Base-by-base conservation (phyloP, 2,113 vertebrate genomes). In the Rhinopomastus cyanomelas region DNA sequence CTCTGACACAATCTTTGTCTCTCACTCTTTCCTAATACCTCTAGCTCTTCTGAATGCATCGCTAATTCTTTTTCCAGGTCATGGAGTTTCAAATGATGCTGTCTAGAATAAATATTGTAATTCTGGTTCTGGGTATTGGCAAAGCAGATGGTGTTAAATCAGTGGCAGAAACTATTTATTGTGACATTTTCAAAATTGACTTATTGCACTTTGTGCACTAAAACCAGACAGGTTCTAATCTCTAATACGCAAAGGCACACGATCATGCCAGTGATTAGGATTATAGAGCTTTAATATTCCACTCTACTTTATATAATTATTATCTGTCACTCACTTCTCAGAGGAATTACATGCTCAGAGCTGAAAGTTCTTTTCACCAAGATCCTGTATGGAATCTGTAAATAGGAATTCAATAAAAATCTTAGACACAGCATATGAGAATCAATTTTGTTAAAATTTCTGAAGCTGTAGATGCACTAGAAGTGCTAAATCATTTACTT, bases 131-230 rank as follows among this genome's bases (percentile, higher is more conserved):
- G 77, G 88, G 93, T 97, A 97, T 97, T 97, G 89, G 60, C 90
- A 96, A 94, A 94, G 76, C 67, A 93, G 94, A 96, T 93, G 74
- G 62, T 92, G 92, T 90, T 95, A 96, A 97, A 96, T 96, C 93
- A 90, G 72, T 75, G 82, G 51, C 75, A 96, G 64, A 92, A 39
- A 73, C 93, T 29, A 95, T 87, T 95, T 96, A 75, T 85, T 88
- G 91, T 94, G 92, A 94, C 89, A 96, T 95, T 97, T 97, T 94
- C 90, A 93, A 92, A 96, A 90, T 51, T 88, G 83, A 97, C 96
- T 97, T 96, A 96, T 90, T 95, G 77, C 59, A 88, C 72, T 95
- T 86, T 88, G 94, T 96, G 80, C 67, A 93, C 94, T 96, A 90
- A 88, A 93, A 94, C 56, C 8, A 8, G 29, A 96, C 96, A 96